Evolutionary conservation across 2,888 invertebrate genomes (phyloP).

Genomic region (Synanthedon vespiformis): DNA sequence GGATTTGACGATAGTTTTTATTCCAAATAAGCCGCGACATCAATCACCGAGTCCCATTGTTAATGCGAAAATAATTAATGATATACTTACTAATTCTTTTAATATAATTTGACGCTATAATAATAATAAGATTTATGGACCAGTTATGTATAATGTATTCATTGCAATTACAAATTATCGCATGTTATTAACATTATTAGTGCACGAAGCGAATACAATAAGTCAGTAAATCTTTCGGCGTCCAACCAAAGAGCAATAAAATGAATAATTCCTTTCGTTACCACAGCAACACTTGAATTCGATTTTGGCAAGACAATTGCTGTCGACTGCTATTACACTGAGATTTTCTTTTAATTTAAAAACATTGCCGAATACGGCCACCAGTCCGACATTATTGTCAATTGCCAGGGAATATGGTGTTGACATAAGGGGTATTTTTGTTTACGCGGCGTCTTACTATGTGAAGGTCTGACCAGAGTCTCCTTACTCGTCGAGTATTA

Average conservation of each 20-base stretch:
- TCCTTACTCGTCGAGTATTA: constrained; percentile 14
- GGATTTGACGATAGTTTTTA: constrained; percentile 25
- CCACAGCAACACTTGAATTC: background rate
- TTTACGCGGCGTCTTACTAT: constrained; percentile 17
- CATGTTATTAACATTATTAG: background rate
- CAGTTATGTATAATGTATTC: background rate
- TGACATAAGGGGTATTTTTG: constrained; percentile 21
- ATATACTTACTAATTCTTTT: background rate
- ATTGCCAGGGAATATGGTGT: constrained; percentile 27
- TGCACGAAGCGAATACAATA: constrained; percentile 23
- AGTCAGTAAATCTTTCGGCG: constrained; percentile 26
- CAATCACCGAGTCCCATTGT: background rate
- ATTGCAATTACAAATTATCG: constrained; percentile 1
- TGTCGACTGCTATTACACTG: constrained; percentile 17
- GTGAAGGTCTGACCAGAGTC: constrained; percentile 16
- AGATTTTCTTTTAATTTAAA: constrained; percentile 29
- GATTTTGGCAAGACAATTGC: constrained; percentile 22
- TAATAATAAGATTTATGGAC: background rate
- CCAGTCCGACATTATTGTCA: constrained; percentile 28
- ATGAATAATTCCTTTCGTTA: background rate
- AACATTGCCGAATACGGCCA: constrained; percentile 24
- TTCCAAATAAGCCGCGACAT: constrained; percentile 4
- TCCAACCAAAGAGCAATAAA: constrained; percentile 2
- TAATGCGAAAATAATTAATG: background rate
- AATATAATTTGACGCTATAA: background rate